Evolutionary conservation across 2,797 vertebrate species (phyloP), one percentile per base, ranked within the genome.

Genomic region (Pogoniulus pusillus): DNA sequence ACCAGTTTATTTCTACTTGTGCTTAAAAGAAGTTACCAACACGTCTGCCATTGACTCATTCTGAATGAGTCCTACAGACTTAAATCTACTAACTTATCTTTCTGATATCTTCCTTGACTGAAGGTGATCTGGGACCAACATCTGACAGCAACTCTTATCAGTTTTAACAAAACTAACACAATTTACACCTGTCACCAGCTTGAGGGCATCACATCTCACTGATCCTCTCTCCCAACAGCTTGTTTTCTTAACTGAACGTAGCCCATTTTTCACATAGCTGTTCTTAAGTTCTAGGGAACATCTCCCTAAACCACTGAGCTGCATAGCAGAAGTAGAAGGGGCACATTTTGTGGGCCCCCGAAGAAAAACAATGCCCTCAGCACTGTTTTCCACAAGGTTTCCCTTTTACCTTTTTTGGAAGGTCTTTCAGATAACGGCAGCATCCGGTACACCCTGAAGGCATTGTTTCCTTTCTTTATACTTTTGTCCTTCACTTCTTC

Each of bases 401-500:
- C 63, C 84, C 32, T 45, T 96, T 91, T 96, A 99, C 99, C 99
- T 99, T 98, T 99, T 97, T 98, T 99, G 59, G 98, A 97, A 92
- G 97, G 98, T 65, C 98, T 98, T 95, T 99, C 99, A 2, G 98
- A 97, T 10, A 98, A 96, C 0, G 99, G 98, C 76, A 99, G 96
- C 99, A 99, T 99, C 85, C 98, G 98, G 92, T 99, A 99, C 17
- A 99, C 99, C 82, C 99, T 97, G 97, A 99, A 99, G 74, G 99
- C 99, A 7, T 99, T 99, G 32, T 98, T 99, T 97, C 99, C 99
- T 97, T 99, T 99, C 97, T 99, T 99, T 97, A 98, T 99, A 82
- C 99, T 99, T 96, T 98, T 99, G 91, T 99, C 99, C 97, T 99
- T 99, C 85, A 99, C 99, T 97, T 99, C 99, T 97, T 99, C 99